Conservation (phyloP, 2,113 vertebrate species). For the Eubucco bourcierii region DNA sequence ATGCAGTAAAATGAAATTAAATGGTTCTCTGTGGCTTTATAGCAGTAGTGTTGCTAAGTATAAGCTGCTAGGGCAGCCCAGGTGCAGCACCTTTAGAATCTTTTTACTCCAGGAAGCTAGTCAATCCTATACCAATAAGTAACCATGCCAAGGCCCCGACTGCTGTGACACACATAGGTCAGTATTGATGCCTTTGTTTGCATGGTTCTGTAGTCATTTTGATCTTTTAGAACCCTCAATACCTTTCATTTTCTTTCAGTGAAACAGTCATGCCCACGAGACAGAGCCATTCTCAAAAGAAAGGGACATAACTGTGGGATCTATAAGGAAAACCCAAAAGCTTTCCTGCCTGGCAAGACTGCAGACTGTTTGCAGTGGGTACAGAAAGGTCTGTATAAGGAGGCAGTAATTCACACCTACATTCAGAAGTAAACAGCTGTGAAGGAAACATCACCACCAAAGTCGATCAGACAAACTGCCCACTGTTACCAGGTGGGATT, state of each 20-base stretch:
- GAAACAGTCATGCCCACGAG: background rate
- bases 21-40: background rate
- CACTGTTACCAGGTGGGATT: background rate
- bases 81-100: background rate
- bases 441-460: background rate
- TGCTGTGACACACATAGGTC: background rate
- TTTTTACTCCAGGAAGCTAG: background rate
- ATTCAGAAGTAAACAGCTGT: background rate
- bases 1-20: background rate
- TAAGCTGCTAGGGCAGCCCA: background rate
- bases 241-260: background rate
- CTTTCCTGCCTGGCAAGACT: background rate
- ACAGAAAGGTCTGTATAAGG: background rate
- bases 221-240: background rate
- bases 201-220: background rate
- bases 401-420: background rate
- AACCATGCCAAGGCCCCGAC: background rate
- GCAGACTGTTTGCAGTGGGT: background rate
- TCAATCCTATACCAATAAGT: background rate
- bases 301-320: background rate
- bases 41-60: background rate
- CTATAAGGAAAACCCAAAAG: background rate
- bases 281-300: background rate
- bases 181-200: background rate
- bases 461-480: background rate